phyloP scores from a whole-genome alignment of 1,140 invertebrate species.

The Metaphire vulgaris region DNA sequence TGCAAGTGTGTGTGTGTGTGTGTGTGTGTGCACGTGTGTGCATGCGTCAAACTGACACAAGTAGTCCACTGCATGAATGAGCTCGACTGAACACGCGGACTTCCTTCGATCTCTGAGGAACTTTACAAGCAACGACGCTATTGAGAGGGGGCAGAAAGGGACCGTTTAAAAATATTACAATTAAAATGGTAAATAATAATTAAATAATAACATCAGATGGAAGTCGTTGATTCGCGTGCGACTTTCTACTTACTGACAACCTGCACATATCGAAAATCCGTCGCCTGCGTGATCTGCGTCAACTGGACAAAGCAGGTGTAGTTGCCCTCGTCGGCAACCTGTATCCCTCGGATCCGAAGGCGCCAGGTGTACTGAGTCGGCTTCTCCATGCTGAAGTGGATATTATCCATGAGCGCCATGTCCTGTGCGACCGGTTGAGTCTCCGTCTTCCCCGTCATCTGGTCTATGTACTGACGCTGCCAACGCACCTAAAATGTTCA shows the following conservation, averaged over 20 bases:
- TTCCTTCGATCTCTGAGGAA: too few relatives aligned
- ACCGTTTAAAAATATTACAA: too few relatives aligned
- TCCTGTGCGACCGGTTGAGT: constrained; percentile 17
- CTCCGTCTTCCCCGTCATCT: neutral
- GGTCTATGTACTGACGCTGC: constrained; percentile 15
- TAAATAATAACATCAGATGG: too few relatives aligned
- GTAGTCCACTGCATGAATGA: too few relatives aligned
- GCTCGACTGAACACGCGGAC: too few relatives aligned
- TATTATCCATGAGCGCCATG: constrained; percentile 23
- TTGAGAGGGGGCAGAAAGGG: too few relatives aligned
- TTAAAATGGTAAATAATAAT: too few relatives aligned
- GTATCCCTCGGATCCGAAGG: constrained; percentile 11
- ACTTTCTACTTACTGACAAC: constrained; percentile 8
- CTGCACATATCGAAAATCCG: constrained; percentile 5
- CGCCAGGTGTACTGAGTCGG: constrained; percentile 25
- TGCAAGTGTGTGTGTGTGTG: too few relatives aligned
- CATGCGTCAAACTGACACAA: too few relatives aligned
- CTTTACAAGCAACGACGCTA: too few relatives aligned
- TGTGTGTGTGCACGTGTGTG: too few relatives aligned
- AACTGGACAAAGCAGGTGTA: constrained; percentile 25
- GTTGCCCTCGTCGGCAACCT: constrained; percentile 22
- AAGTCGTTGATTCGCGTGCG: too few relatives aligned
- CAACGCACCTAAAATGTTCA: constrained; percentile 11
- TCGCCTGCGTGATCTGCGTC: constrained; percentile 8
- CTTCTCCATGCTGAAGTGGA: constrained; percentile 23